Evolutionary conservation across 2,888 invertebrate species (phyloP).

Genomic region (Eupithecia dodoneata): DNA sequence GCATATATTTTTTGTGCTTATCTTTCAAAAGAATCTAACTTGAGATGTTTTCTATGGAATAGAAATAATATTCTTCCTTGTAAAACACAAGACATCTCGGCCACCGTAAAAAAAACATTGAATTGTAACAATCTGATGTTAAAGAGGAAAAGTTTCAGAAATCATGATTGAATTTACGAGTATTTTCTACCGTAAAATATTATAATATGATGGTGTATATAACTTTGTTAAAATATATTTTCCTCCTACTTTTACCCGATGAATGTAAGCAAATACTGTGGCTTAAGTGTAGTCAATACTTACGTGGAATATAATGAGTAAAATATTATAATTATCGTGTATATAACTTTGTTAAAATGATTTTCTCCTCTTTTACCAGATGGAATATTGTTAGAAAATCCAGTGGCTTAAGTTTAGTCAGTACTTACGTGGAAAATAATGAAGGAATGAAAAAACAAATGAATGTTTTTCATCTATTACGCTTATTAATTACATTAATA

Average conservation of each 20-base stretch:
- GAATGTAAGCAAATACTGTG: slow-evolving; percentile 57
- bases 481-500: slow-evolving; percentile 82
- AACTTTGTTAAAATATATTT: background rate
- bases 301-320: slow-evolving; percentile 27
- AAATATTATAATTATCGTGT: too few species aligned
- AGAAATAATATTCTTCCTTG: too few species aligned
- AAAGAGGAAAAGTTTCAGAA: background rate
- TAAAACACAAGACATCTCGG: too few species aligned
- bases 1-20: background rate
- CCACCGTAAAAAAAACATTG: background rate
- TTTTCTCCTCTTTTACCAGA: background rate
- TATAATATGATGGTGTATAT: background rate
- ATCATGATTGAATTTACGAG: background rate
- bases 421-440: slow-evolving; percentile 26
- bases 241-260: background rate
- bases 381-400: slow-evolving; percentile 50
- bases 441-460: slow-evolving; percentile 64
- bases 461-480: slow-evolving; percentile 83
- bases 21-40: background rate
- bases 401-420: slow-evolving; percentile 56
- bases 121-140: background rate
- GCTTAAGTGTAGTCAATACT: slow-evolving; percentile 50
- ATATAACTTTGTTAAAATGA: background rate
- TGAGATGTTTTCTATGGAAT: too few species aligned
- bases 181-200: background rate